These are phyloP conservation scores for Epinephelus cyanopodus DNA, from an alignment of 2,113 vertebrate genomes.

Conservation along the genomic window DNA sequence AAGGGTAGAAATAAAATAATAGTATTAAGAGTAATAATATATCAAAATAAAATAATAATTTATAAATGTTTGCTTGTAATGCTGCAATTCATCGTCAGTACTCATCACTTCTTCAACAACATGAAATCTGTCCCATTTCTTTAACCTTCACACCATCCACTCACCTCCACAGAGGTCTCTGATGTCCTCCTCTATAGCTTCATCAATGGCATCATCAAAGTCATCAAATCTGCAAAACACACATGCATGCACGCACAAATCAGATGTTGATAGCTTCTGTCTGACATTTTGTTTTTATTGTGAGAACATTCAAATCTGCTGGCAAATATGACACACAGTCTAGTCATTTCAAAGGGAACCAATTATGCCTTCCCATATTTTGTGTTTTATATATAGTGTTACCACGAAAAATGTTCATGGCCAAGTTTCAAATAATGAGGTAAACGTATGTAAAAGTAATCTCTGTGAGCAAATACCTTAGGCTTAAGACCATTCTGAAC, in stretches of 20 bases:
- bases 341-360: neutral
- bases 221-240: slow-evolving; percentile 91
- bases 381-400: too few relatives aligned
- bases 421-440: too few relatives aligned
- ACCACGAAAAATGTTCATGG: too few relatives aligned
- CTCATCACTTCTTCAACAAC: neutral
- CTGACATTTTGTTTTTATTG: neutral
- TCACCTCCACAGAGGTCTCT: slow-evolving; percentile 91
- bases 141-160: slow-evolving; percentile 46
- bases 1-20: neutral
- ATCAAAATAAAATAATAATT: too few relatives aligned
- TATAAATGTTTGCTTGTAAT: neutral
- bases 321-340: neutral
- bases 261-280: neutral
- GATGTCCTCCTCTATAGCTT: slow-evolving; percentile 97
- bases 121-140: neutral
- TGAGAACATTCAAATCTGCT: neutral
- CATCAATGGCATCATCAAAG: slow-evolving; percentile 98
- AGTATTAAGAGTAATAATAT: neutral
- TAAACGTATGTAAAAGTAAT: too few relatives aligned
- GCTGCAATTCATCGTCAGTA: neutral
- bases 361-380: too few relatives aligned
- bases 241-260: neutral
- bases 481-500: too few relatives aligned
- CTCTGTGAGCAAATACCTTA: too few relatives aligned